These are phyloP conservation scores for Phymorhynchus buccinoides DNA, from an alignment of 1,140 invertebrate species.

Conservation along the genomic window DNA sequence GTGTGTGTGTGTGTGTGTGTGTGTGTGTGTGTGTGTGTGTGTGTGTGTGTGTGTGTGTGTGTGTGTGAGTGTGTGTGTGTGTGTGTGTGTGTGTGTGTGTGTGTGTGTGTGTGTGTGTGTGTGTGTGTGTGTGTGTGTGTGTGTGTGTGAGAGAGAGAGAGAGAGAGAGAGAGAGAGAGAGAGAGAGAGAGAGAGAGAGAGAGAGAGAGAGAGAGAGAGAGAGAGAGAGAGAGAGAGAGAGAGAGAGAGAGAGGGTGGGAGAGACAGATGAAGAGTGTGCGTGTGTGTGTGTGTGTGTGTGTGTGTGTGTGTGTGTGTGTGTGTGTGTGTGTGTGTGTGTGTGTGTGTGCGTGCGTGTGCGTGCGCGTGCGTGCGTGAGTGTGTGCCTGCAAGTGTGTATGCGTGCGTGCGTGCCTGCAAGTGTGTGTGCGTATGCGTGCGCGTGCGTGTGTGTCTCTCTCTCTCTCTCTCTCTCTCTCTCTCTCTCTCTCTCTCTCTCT, in stretches of 20 bases:
- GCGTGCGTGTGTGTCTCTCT: constrained; percentile 2
- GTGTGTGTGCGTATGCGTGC: neutral
- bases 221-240: constrained; percentile 18
- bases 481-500: constrained; percentile 25
- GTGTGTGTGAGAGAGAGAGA: constrained; percentile 1
- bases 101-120: too few relatives aligned
- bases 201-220: neutral
- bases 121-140: too few relatives aligned
- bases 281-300: too few relatives aligned
- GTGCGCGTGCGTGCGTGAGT: too few relatives aligned
- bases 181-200: constrained; percentile 20
- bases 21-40: too few relatives aligned
- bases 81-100: too few relatives aligned
- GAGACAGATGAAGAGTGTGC: neutral
- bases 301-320: too few relatives aligned
- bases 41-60: too few relatives aligned
- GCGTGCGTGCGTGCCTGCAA: neutral
- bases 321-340: too few relatives aligned
- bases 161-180: constrained; percentile 10
- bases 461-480: constrained; percentile 29
- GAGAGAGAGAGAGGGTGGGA: neutral
- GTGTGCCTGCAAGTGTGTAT: neutral
- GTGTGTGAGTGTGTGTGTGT: too few relatives aligned
- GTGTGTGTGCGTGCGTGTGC: too few relatives aligned
- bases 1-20: too few relatives aligned